Conservation (phyloP, 2,888 invertebrate genomes). For the Camptogramma bilineatum region DNA sequence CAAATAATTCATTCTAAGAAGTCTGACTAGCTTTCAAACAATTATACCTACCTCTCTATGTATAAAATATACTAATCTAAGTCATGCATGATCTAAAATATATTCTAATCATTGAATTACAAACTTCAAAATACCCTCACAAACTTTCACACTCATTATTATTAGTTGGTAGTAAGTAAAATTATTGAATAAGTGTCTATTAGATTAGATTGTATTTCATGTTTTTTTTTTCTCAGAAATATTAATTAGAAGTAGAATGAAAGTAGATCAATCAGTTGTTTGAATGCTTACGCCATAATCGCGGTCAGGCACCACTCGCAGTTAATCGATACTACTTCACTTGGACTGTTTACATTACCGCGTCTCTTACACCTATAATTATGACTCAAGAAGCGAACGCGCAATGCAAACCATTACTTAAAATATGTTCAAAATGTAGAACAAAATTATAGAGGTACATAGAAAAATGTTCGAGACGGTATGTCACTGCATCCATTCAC, state of each 20-base stretch:
- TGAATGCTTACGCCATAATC: slow-evolving; percentile 66
- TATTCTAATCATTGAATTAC: too few relatives aligned
- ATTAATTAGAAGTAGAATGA: slow-evolving; percentile 57
- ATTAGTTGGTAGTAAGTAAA: neutral
- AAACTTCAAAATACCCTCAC: too few relatives aligned
- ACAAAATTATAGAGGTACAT: slow-evolving; percentile 44
- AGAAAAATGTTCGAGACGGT: slow-evolving; percentile 68
- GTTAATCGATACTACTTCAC: slow-evolving; percentile 48
- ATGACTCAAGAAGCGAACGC: slow-evolving; percentile 18
- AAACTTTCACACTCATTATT: neutral
- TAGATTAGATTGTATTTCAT: neutral
- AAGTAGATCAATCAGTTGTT: slow-evolving; percentile 72
- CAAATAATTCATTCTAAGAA: too few relatives aligned
- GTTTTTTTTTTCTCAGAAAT: slow-evolving; percentile 47
- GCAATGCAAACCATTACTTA: slow-evolving; percentile 46
- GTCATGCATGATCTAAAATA: too few relatives aligned
- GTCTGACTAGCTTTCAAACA: too few relatives aligned
- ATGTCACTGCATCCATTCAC: slow-evolving; percentile 67
- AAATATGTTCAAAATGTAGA: slow-evolving; percentile 23
- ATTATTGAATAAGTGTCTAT: neutral
- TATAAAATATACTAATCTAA: too few relatives aligned
- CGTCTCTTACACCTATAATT: neutral
- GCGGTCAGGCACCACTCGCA: slow-evolving; percentile 51
- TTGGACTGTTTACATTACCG: slow-evolving; percentile 46
- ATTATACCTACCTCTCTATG: too few relatives aligned